These are phyloP conservation scores for Stichopus horrens DNA, from an alignment of 53 echinoderm and acorn worm species.

Conservation along the genomic window DNA sequence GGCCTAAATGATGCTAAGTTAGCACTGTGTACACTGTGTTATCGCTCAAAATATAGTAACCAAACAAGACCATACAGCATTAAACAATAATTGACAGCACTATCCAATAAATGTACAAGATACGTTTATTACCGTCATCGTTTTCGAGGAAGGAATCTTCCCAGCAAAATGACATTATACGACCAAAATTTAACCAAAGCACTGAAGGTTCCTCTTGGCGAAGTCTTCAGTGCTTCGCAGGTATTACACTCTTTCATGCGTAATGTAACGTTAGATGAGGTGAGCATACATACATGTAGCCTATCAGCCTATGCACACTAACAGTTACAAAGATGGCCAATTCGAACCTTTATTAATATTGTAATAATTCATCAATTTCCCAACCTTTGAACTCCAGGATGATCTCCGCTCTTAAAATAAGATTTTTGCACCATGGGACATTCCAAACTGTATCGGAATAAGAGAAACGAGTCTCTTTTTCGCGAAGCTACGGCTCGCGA, in stretches of 20 bases:
- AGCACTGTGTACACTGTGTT: not conserved
- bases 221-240: slow-evolving; percentile 31
- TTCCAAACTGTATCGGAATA: slow-evolving; percentile 13
- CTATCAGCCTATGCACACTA: not conserved
- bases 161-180: slow-evolving; percentile 45
- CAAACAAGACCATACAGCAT: not conserved
- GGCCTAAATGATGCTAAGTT: not conserved
- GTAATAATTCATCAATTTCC: slow-evolving; percentile 46
- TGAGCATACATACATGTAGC: not conserved
- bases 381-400: slow-evolving; percentile 47
- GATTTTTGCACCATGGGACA: slow-evolving; percentile 30
- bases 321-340: slow-evolving; percentile 10
- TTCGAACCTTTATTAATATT: slow-evolving; percentile 44
- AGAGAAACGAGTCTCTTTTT: slow-evolving; percentile 29
- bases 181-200: slow-evolving; percentile 27
- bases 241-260: not conserved
- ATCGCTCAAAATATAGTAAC: not conserved
- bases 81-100: not conserved
- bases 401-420: slow-evolving; percentile 34
- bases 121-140: slow-evolving; percentile 32
- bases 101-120: not conserved
- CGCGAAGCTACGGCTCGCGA: slow-evolving; percentile 31
- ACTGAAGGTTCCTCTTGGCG: slow-evolving; percentile 38
- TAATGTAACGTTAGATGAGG: not conserved
- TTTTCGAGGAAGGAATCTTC: slow-evolving; percentile 40